Conservation (phyloP, 2,888 invertebrate genomes). For the Metalampra italica region DNA sequence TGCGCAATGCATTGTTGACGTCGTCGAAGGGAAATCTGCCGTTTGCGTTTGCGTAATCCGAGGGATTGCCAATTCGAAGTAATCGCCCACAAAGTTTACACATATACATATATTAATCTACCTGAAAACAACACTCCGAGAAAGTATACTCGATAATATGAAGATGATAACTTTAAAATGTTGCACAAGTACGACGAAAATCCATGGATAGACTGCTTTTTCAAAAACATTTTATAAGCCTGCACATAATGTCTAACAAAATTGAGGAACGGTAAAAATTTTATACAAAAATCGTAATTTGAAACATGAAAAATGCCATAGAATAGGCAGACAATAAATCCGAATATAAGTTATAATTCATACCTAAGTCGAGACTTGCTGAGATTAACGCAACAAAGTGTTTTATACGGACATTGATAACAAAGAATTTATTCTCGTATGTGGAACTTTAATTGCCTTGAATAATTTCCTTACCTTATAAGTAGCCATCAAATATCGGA, state of each 20-base stretch:
- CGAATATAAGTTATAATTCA: no score
- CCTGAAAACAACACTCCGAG: slow-evolving; percentile 32
- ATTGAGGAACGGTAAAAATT: no score
- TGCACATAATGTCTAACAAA: no score
- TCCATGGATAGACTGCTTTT: no score
- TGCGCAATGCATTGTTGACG: slow-evolving; percentile 63
- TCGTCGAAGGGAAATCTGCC: slow-evolving; percentile 64
- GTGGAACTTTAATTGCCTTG: background rate
- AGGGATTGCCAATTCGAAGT: slow-evolving; percentile 44
- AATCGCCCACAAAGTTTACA: slow-evolving; percentile 29
- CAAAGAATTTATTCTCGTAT: background rate
- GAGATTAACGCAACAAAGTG: background rate
- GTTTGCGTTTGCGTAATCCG: slow-evolving; percentile 52
- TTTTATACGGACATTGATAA: background rate
- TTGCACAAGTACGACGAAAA: background rate
- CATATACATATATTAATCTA: slow-evolving; percentile 50
- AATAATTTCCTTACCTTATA: background rate
- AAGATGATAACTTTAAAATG: background rate
- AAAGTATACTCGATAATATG: slow-evolving; percentile 15
- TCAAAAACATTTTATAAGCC: no score
- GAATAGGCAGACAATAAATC: no score
- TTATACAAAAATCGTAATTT: no score
- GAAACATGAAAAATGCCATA: no score
- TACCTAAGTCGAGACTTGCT: background rate
- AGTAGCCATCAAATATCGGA: slow-evolving; percentile 24